Base-by-base conservation (phyloP, 2,888 invertebrate genomes). In the Drosophila antonietae region DNA sequence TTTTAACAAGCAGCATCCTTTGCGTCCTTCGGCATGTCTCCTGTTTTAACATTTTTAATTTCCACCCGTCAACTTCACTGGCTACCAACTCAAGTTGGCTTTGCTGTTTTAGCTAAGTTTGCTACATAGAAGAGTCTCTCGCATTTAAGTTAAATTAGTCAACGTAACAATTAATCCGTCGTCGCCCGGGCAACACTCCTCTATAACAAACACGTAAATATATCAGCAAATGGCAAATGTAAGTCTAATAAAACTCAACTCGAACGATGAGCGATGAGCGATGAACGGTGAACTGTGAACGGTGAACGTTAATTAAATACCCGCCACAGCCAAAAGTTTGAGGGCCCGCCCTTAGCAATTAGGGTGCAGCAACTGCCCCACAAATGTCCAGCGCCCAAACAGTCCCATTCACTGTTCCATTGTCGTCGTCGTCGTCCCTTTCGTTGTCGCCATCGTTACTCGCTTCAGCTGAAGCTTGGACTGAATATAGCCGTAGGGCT, bases 291-390 rank as follows among this genome's bases (percentile, higher is more conserved):
- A 73, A 53, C 78, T 68, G 55, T 79, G 83, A 83, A 61, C 80
- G 68, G 59, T 81, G 81, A 83, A 65, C 82, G 78, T 82, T 86
- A 86, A 86, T 86, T 88, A 86, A 86, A 88, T 83, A 74, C 72
- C 68, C 53, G 37, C 63, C 49, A 46, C 66, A 51, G 59, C 74
- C 71, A 47, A 78, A 82, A 82, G 55, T 75, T 75, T 68, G 74
- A 78, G 78, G 71, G 75, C 63, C 61, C 61, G 53, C 75, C 68
- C 76, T 73, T 66, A 71, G 86, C 88, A 86, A 88, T 86, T 86
- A 88, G 87, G 73, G 65, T 74, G 73, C 75, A 58, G 67, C 55
- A n/a, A 68, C 80, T 64, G 68, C 73, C 73, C 75, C 73, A 71
- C 78, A 74, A 80, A 83, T 83, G 65, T 14, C 64, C 46, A 65